These are phyloP conservation scores for Chondrosia reniformis DNA, from an alignment of 37 sponge, comb jelly and placozoan species.

Conservation along the genomic window DNA sequence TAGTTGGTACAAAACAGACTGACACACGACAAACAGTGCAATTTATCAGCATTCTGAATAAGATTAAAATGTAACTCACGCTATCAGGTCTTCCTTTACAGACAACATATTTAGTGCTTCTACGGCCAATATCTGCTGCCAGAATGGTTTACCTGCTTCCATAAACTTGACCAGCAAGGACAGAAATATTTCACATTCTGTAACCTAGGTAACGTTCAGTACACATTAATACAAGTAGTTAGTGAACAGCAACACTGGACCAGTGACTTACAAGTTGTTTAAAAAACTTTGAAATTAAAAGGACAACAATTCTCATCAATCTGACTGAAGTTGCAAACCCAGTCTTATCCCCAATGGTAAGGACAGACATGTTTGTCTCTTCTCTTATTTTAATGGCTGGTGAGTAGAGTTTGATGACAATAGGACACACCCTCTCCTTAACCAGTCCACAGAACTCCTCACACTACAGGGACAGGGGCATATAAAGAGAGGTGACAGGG, in stretches of 20 bases:
- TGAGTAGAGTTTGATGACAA: conserved; percentile 94
- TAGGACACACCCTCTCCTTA: conserved; percentile 92
- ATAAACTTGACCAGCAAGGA: conserved; percentile 91
- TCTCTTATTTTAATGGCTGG: conserved; percentile 66
- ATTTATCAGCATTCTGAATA: too few relatives aligned
- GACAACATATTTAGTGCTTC: conserved; percentile 82
- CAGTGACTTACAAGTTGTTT: conserved; percentile 52
- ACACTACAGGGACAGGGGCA: background rate
- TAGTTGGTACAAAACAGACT: conserved; percentile 85
- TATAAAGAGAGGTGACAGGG: background rate
- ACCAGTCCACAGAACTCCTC: conserved; percentile 76
- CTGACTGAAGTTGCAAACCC: conserved; percentile 77
- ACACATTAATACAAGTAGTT: background rate
- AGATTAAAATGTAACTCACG: conserved; percentile 40
- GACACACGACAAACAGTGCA: too few relatives aligned
- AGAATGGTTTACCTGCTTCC: conserved; percentile 84
- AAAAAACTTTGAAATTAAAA: conserved; percentile 76
- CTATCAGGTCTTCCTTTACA: conserved; percentile 52
- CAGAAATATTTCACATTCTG: conserved; percentile 96
- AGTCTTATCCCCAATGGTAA: conserved; percentile 59
- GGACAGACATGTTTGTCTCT: conserved; percentile 15
- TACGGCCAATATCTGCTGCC: conserved; percentile 92
- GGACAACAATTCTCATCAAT: conserved; percentile 73
- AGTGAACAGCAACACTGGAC: background rate
- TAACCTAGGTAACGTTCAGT: conserved; percentile 45